Conservation (phyloP, 37 sponge, comb jelly and placozoan genomes). For the Oscarella lobularis region DNA sequence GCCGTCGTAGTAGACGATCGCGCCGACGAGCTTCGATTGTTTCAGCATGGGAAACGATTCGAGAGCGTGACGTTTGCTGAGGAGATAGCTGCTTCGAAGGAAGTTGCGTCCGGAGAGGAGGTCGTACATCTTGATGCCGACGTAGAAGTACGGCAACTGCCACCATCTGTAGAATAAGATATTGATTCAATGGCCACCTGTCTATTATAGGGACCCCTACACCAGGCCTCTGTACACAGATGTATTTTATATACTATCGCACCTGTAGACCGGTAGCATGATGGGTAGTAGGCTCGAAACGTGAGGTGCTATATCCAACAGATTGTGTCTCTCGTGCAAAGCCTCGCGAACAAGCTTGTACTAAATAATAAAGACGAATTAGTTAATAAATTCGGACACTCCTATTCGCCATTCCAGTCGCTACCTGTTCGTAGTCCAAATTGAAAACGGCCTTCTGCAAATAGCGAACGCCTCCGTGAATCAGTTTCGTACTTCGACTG, state of each 20-base stretch:
- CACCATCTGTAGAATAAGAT: slow-evolving; percentile 65
- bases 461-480: slow-evolving; percentile 98
- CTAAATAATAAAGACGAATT: slow-evolving; percentile 20
- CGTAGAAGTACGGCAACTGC: slow-evolving; percentile 95
- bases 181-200: not conserved
- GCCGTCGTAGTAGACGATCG: slow-evolving; percentile 94
- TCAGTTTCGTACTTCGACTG: slow-evolving; percentile 94
- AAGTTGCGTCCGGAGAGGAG: slow-evolving; percentile 73
- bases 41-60: slow-evolving; percentile 98
- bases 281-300: slow-evolving; percentile 87
- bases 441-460: slow-evolving; percentile 88
- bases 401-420: not conserved
- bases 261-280: slow-evolving; percentile 96
- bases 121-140: slow-evolving; percentile 94
- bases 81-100: slow-evolving; percentile 66
- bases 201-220: not conserved
- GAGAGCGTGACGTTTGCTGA: slow-evolving; percentile 74
- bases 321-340: slow-evolving; percentile 82
- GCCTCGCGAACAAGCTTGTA: slow-evolving; percentile 87
- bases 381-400: not conserved
- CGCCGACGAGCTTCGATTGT: slow-evolving; percentile 59
- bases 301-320: slow-evolving; percentile 89
- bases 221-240: not conserved
- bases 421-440: slow-evolving; percentile 59
- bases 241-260: slow-evolving; percentile 1